Conservation (phyloP, 2,797 vertebrate species). For the Gymnopithys bicolor region DNA sequence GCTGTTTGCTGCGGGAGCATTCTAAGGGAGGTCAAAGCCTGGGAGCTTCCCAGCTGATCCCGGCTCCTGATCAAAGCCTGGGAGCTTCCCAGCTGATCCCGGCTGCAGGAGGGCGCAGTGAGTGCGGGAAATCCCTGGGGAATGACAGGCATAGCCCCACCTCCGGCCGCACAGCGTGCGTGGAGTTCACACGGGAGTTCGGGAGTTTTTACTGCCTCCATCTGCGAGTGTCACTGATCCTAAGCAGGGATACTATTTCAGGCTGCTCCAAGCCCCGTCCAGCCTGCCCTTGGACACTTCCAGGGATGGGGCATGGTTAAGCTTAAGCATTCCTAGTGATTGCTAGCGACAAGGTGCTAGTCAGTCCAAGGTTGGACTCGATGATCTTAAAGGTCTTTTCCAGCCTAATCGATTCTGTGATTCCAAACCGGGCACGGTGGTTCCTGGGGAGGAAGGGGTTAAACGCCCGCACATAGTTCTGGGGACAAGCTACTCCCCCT, state of each 20-base stretch:
- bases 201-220: rapidly evolving
- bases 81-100: not conserved
- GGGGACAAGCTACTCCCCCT: not conserved
- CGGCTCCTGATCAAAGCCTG: not conserved
- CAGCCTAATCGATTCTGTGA: not conserved
- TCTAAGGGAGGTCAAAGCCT: rapidly evolving
- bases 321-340: not conserved
- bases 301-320: not conserved
- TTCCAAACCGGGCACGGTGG: not conserved
- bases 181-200: rapidly evolving
- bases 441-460: not conserved
- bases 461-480: not conserved
- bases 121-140: not conserved
- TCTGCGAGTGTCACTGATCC: not conserved
- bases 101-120: not conserved
- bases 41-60: not conserved
- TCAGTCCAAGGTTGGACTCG: not conserved
- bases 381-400: not conserved
- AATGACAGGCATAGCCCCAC: not conserved
- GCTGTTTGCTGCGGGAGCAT: not conserved
- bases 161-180: rapidly evolving
- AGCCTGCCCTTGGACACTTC: not conserved
- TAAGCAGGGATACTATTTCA: not conserved
- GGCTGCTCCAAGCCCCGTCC: not conserved
- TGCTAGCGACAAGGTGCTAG: not conserved